Percentiles rank a stretch among this genome's conserved stretches.
Conservation (phyloP, 2,113 vertebrate genomes). For the human region GRCh38 chr4:121758501-121759000, state of each 20-base stretch:
- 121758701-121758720: background rate
- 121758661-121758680: background rate
- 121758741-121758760: background rate
- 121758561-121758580: background rate
- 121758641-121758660: background rate
- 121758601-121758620: background rate
- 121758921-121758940: background rate
- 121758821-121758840: background rate
- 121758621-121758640: background rate
- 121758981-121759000: conserved; percentile 43
- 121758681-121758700: background rate
- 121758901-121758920: background rate
- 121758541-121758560: background rate
- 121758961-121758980: conserved; percentile 59
- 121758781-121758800: background rate
- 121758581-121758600: background rate
- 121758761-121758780: background rate
- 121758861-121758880: conserved; percentile 20
- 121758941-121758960: conserved; percentile 27
- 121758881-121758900: background rate
- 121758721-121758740: background rate
- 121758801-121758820: background rate
- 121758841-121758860: conserved; percentile 13
- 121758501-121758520: background rate
- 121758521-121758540: background rate